Evolutionary conservation across 2,797 vertebrate species (phyloP), one percentile per base, ranked within the genome.

Genomic region (Poeciliopsis presidionis): DNA sequence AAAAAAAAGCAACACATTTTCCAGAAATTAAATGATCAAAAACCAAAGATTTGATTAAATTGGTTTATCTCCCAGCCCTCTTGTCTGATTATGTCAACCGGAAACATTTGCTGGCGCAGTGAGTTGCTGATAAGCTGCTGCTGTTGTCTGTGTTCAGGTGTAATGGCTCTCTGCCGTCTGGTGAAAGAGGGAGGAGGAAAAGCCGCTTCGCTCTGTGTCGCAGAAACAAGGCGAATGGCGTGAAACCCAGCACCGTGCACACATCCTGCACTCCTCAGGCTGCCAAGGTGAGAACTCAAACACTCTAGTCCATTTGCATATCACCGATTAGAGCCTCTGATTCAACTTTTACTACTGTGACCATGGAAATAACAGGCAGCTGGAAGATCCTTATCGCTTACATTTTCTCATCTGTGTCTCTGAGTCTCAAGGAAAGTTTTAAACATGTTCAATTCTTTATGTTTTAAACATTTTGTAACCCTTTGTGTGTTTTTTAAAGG

Each of bases 191-290:
- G 87, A 95, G 97, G 88, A 94, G 97, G 86, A 98, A 96, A 93
- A 99, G 97, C 88, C 96, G 97, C 30, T 98, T 99, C 84, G 95
- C 96, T 91, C 93, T 99, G 88, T 96, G 96, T 91, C 97, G 97
- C 94, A 96, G 97, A 85, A 94, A 95, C 85, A 97, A 96, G 88
- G 96, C 98, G 92, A 99, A 97, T 81, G 98, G 98, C 51, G 98
- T 99, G 93, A 97, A 97, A 80, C 97, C 97, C 43, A 97, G 97
- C 92, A 97, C 97, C 0, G 96, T 98, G 63, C 98, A 99, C 88
- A 94, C 97, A 59, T 95, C 96, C 87, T 96, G 96, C 91, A 98
- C 97, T 0, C 97, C 97, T 71, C 97, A 98, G 93, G 97, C 97
- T 74, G 97, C 96, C 88, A 98, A 98, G 97, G 98, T 98, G 93